Percentiles rank a stretch among this genome's conserved stretches.
These are phyloP conservation scores for Malurus melanocephalus DNA, from an alignment of 2,113 vertebrate genomes.

Conservation along the genomic window DNA sequence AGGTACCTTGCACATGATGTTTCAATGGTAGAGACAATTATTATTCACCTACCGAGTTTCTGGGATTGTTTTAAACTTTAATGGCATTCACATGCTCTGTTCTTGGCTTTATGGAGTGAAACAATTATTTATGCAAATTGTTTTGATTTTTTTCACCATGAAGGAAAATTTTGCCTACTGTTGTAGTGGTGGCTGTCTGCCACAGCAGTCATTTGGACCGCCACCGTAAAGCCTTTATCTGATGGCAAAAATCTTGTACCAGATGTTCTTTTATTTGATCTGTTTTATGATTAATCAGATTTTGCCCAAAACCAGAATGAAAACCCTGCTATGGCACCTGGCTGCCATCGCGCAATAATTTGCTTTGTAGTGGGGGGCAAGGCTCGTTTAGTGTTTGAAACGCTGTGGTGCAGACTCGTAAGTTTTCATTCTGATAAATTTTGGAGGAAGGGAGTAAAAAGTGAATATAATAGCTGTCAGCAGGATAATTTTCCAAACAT, in stretches of 20 bases:
- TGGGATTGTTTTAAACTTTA: slow-evolving; percentile 55
- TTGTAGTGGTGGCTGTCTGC: slow-evolving; percentile 1
- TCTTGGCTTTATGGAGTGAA: slow-evolving; percentile 57
- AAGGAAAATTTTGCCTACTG: slow-evolving; percentile 25
- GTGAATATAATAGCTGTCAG: slow-evolving; percentile 1
- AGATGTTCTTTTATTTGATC: slow-evolving; percentile 44
- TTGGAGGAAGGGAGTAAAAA: slow-evolving; percentile 11
- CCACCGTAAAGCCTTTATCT: slow-evolving; percentile 5
- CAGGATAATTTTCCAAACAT: neutral
- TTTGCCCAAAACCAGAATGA: slow-evolving; percentile 42
- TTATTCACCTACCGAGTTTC: slow-evolving; percentile 50
- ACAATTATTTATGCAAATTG: slow-evolving; percentile 68
- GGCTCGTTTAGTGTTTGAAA: slow-evolving; percentile 22
- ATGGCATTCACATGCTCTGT: slow-evolving; percentile 9
- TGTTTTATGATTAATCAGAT: slow-evolving; percentile 44
- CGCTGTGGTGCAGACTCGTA: neutral
- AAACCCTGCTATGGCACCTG: slow-evolving; percentile 26
- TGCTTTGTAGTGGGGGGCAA: neutral
- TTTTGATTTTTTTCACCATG: neutral
- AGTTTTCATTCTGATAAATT: slow-evolving; percentile 17
- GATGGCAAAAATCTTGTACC: slow-evolving; percentile 38
- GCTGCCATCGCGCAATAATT: neutral
- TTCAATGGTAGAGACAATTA: slow-evolving; percentile 56
- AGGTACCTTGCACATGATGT: neutral
- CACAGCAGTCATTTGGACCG: slow-evolving; percentile 36